Percentiles rank a stretch among this genome's conserved stretches.
These are phyloP conservation scores for Bhutanitis thaidina DNA, from an alignment of 2,888 invertebrate species.

Conservation along the genomic window DNA sequence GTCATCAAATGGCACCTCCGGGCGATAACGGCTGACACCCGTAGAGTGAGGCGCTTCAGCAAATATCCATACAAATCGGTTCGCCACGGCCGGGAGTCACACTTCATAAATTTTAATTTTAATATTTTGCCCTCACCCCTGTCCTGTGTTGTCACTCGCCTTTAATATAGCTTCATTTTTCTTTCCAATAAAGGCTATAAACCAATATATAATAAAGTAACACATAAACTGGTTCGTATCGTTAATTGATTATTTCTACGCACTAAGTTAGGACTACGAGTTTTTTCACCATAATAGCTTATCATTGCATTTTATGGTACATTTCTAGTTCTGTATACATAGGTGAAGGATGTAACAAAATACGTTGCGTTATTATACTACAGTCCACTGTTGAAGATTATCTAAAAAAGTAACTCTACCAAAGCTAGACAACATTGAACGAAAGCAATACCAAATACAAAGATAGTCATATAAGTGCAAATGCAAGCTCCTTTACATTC, in stretches of 20 bases:
- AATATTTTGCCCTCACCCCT: constrained; percentile 57
- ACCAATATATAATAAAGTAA: too few species aligned
- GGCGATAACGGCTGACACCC: constrained; percentile 44
- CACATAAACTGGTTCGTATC: background rate
- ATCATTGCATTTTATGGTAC: too few species aligned
- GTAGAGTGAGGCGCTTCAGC: constrained; percentile 54
- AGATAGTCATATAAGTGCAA: constrained; percentile 1
- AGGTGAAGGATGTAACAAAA: too few species aligned
- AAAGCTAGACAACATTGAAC: background rate
- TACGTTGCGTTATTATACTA: too few species aligned
- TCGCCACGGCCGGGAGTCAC: constrained; percentile 60
- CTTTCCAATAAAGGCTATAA: background rate
- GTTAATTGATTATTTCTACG: too few species aligned
- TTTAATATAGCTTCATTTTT: constrained; percentile 12
- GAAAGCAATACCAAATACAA: background rate
- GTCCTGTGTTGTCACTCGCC: constrained; percentile 19
- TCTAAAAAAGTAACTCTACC: background rate
- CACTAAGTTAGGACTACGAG: too few species aligned
- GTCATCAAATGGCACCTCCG: constrained; percentile 69
- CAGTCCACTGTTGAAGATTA: too few species aligned
- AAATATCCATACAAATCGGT: constrained; percentile 77
- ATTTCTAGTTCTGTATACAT: too few species aligned
- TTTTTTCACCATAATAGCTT: too few species aligned
- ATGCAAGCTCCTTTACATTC: constrained; percentile 35
- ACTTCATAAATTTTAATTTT: constrained; percentile 76